Base-by-base conservation (phyloP, 2,888 invertebrate species). In the Lithosia quadra region DNA sequence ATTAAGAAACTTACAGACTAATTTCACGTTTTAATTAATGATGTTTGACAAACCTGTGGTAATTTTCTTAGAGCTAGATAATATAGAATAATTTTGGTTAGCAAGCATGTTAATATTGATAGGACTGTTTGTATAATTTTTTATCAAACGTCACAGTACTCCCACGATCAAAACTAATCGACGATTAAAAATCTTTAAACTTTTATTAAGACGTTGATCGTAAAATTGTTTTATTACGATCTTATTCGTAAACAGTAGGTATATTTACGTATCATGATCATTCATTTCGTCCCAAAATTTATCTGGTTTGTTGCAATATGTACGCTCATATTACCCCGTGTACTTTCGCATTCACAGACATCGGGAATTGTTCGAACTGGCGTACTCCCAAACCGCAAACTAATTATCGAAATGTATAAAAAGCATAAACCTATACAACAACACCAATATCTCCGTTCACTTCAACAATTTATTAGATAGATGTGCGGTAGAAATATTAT, bases 151-250 rank as follows among this genome's bases (percentile, higher is more conserved):
- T 49, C 18, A 15, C 15, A 39, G 18, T 43, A 3, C 18, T 43
- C 43, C 18, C 43, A 49, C 9, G 49, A 18, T 49, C 49, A 49
- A 49, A 49, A n/a, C n/a, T 49, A n/a, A 49, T 49, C 24, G 15
- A 13, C 56, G 56, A 56, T 56, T 24, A 28, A 56, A 24, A 24
- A 56, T 22, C 13, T 49, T 56, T 56, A 15, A 56, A 22, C 22
- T 55, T 55, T 22, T 55, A 55, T 55, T 22, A 22, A 18, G 28
- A n/a, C 49, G 13, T 15, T 28, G 24, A n/a, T 53, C 21, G 13
- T 13, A 63, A 63, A 63, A 63, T 63, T n/a, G 33, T 63, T 62
- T 53, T 53, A 63, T 33, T 33, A 63, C 33, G 49, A n/a, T 63
- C 21, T 49, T 21, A 33, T 28, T 63, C 21, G 28, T 21, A 49